phyloP scores from a whole-genome alignment of 2,113 vertebrate species.

The Hydrolagus affinis region DNA sequence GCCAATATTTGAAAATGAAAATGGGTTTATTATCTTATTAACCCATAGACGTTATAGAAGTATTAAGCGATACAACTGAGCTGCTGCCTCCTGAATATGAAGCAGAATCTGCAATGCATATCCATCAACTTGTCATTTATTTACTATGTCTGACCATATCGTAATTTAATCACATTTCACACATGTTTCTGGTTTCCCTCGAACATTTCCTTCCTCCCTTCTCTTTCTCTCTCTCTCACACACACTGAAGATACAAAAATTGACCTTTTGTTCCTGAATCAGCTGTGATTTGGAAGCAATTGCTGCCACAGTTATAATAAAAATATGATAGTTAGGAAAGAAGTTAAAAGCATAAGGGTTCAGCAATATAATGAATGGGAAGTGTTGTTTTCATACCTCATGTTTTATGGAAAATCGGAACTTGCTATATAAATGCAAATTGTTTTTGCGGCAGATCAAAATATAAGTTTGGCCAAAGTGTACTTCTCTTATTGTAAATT shows the following conservation, averaged over 20 bases:
- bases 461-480: too few species aligned
- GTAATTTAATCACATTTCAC: constrained; percentile 25
- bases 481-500: too few species aligned
- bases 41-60: background rate
- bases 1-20: background rate
- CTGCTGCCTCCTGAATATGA: background rate
- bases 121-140: constrained; percentile 25
- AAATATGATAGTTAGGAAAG: too few species aligned
- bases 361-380: too few species aligned
- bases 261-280: constrained; percentile 5
- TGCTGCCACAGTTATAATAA: background rate
- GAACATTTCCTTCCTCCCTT: constrained; percentile 1
- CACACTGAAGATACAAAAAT: constrained; percentile 16
- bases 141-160: background rate
- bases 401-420: too few species aligned
- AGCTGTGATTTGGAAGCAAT: background rate
- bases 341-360: too few species aligned
- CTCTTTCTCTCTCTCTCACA: background rate
- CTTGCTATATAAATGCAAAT: too few species aligned
- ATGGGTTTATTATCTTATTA: background rate
- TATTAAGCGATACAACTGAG: constrained; percentile 9
- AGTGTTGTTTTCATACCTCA: too few species aligned
- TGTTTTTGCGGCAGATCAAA: too few species aligned
- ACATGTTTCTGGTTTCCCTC: background rate
- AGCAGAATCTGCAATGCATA: constrained; percentile 22